phyloP scores from a whole-genome alignment of 1,140 invertebrate genomes.

The Platorchestia sp. region DNA sequence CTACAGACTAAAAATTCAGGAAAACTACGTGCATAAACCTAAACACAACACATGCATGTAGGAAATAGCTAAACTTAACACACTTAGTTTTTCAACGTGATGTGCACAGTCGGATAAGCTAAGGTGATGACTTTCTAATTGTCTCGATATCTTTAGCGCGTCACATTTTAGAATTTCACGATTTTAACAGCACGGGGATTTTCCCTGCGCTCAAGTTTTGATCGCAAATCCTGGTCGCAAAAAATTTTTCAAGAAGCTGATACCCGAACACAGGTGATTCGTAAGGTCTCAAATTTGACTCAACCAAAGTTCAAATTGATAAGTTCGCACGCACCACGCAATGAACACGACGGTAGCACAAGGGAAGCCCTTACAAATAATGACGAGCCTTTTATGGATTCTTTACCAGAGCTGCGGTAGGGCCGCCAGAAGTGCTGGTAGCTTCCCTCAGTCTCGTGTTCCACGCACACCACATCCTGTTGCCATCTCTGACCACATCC shows the following conservation, averaged over 20 bases:
- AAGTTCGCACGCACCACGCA: neutral
- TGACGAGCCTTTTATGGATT: neutral
- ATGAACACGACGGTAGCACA: neutral
- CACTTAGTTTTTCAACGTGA: no score
- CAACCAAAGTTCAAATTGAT: neutral
- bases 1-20: neutral
- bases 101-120: no score
- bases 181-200: no score
- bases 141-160: no score
- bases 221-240: no score
- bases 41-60: neutral
- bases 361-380: neutral
- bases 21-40: neutral
- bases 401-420: neutral
- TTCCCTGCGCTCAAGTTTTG: no score
- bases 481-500: neutral
- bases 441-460: slow-evolving; percentile 28
- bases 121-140: no score
- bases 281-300: no score
- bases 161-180: no score
- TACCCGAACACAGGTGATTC: no score
- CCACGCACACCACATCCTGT: neutral
- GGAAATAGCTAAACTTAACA: no score
- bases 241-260: no score
- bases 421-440: neutral